Base-by-base conservation (phyloP, 1,140 invertebrate species). In the Atta texana region DNA sequence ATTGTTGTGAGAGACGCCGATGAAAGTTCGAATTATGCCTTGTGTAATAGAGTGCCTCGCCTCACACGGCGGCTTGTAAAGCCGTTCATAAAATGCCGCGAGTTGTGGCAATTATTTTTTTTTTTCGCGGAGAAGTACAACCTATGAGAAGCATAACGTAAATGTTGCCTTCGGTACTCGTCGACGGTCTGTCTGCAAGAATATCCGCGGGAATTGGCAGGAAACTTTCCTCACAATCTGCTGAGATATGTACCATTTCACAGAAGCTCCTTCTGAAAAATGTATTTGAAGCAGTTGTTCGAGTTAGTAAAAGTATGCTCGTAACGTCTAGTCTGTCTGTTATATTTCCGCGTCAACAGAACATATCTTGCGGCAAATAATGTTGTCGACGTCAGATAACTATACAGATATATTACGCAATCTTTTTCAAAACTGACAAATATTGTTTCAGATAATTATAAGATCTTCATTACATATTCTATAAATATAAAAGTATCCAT, bases 21-120 rank as follows among this genome's bases (percentile, higher is more conserved):
- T 53, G 49, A 81, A 34, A 61, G 68, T 88, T 87, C 72, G 64
- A 88, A 85, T 89, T 88, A 88, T 71, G 49, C 18, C 55, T 85
- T 85, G 68, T 24, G 51, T 61, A 77, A 75, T 57, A 71, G 55
- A 63, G 28, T 21, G 63, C 57, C 44, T 51, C 61, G 78, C 72
- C 57, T 84, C 69, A 16, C 18, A 28, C 69, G n/a, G 28, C 55
- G 5, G 61, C 72, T 59, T 71, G 64, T 89, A 77, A 89, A 77
- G 68, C 64, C 55, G 57, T 76, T 28, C 53, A 72, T 88, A 88
- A 89, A 88, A 31, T 63, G 53, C 12, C 64, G 21, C 18, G 78
- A 80, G 74, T 88, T 82, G 87, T 72, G 86, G 34, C 12, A 55
- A 53, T 81, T 68, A 75, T 59, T 77, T 69, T 77, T 66, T n/a